phyloP scores from a whole-genome alignment of 2,113 vertebrate genomes.

The Cyrtonyx montezumae region DNA sequence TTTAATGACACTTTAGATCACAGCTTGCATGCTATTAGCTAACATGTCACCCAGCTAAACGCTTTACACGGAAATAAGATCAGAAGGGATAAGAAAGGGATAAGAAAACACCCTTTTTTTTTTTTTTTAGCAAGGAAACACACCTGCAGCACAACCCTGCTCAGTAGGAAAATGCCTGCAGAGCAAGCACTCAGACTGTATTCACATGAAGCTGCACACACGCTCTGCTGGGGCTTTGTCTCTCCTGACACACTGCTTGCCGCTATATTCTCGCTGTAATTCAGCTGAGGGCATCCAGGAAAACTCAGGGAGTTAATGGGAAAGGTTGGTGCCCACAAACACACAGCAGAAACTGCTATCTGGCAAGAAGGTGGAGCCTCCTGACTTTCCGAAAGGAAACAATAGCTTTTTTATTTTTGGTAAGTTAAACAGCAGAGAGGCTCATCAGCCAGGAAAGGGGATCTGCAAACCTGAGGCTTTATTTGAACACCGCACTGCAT shows the following conservation, averaged over 20 bases:
- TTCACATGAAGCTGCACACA: background rate
- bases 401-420: conserved; percentile 40
- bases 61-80: conserved; percentile 64
- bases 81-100: conserved; percentile 59
- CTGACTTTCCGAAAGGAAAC: conserved; percentile 65
- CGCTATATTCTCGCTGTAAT: conserved; percentile 62
- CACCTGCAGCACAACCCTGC: conserved; percentile 73
- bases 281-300: conserved; percentile 1
- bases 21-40: conserved; percentile 51
- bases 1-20: conserved; percentile 59
- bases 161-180: conserved; percentile 14
- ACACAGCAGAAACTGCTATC: conserved; percentile 42
- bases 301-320: conserved; percentile 52
- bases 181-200: background rate
- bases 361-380: conserved; percentile 73
- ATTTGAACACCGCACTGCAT: conserved; percentile 38
- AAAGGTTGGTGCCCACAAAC: conserved; percentile 24
- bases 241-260: background rate
- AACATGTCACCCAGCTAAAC: conserved; percentile 65
- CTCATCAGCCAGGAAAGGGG: conserved; percentile 24
- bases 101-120: conserved; percentile 38
- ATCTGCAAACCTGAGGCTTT: conserved; percentile 35
- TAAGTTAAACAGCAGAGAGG: conserved; percentile 60
- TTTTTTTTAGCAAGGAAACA: background rate
- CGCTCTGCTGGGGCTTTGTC: background rate